phyloP scores from a whole-genome alignment of 37 sponge, comb jelly and placozoan species.

The Tethya wilhelma region DNA sequence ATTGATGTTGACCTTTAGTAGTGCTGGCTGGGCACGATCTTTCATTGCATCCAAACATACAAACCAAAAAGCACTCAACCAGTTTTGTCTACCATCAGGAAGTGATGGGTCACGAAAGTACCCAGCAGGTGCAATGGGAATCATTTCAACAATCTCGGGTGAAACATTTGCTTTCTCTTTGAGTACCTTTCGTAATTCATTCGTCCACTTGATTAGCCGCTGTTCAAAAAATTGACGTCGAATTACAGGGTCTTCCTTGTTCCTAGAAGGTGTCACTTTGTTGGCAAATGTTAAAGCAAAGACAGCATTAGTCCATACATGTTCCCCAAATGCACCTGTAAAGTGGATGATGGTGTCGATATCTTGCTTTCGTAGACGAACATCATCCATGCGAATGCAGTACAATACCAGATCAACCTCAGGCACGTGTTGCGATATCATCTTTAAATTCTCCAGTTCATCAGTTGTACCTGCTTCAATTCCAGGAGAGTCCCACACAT shows the following conservation, averaged over 20 bases:
- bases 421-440: too few species aligned
- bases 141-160: neutral
- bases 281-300: neutral
- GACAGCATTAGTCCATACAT: neutral
- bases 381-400: neutral
- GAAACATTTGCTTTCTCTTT: neutral
- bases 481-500: neutral
- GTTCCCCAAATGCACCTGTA: neutral
- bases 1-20: neutral
- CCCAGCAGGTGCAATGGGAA: neutral
- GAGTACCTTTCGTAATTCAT: neutral
- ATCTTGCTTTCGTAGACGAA: neutral
- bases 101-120: constrained; percentile 1
- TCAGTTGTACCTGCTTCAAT: neutral
- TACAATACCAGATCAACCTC: too few species aligned
- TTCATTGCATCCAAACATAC: neutral
- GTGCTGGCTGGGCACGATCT: neutral
- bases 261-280: neutral
- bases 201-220: neutral
- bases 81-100: neutral
- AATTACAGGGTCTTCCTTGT: neutral
- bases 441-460: neutral
- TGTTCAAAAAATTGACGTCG: neutral
- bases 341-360: neutral
- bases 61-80: neutral